Evolutionary conservation across 1,140 invertebrate species (phyloP), one percentile per base, ranked within the genome.

Genomic region (Pseudomyrmex cubaensis): DNA sequence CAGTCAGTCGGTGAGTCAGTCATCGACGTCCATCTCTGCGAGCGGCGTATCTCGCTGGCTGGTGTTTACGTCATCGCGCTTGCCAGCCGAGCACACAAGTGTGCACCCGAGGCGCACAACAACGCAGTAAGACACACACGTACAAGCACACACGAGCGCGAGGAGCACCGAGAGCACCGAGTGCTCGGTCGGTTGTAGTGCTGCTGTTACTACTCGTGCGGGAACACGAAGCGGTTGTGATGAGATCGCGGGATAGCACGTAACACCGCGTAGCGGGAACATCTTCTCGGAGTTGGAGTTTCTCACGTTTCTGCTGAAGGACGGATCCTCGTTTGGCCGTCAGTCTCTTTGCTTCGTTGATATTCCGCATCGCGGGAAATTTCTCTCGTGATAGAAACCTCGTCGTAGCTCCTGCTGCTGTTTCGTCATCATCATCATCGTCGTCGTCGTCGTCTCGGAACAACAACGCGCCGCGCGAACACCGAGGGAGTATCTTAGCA

Each of bases 401-500:
- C 67, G 20, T 15, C 25, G 25, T 2, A 15, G 4, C 25, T n/a
- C 12, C 17, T 13, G 13, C 17, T 13, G 13, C n/a, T 63, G 3
- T 56, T 22, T 63, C 74, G 22, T 64, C 61, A 48, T 15, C 20
- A 13, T 46, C 9, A 22, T 15, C 25, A 69, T 57, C 10, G 13
- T 46, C 7, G 20, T 15, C 17, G 62, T 57, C 5, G 35, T 35
- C 35, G 35, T 35, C 35, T 5, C 59, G 52, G 25, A 17, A 44
- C 35, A 57, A 22, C 44, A 78, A 67, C 20, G 48, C 73, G 56
- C 10, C 56, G 10, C 20, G 59, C 20, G 50, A 59, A 44, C 17
- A 35, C 57, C 15, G 56, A 62, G 46, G 48, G 25, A 75, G 64
- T 25, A 66, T 57, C 56, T 73, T 82, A 76, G 73, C 77, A 87